These are phyloP conservation scores for Zele albiditarsus DNA, from an alignment of 2,888 invertebrate species.

Conservation along the genomic window DNA sequence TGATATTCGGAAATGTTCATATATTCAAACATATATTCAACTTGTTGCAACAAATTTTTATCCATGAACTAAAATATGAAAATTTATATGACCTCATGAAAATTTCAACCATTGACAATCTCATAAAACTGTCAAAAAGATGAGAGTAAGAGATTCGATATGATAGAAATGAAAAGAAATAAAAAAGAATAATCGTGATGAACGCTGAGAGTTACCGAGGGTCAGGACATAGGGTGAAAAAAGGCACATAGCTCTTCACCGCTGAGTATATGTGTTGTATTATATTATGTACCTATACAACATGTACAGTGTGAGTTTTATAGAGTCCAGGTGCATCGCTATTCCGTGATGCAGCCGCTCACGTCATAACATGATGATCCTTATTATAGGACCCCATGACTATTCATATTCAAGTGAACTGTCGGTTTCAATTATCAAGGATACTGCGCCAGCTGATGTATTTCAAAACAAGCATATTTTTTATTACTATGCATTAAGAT, in stretches of 20 bases:
- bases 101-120: too few relatives aligned
- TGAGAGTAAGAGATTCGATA: neutral
- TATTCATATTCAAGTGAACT: conserved; percentile 48
- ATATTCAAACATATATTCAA: too few relatives aligned
- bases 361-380: conserved; percentile 37
- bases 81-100: too few relatives aligned
- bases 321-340: conserved; percentile 52
- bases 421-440: conserved; percentile 37
- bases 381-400: conserved; percentile 41
- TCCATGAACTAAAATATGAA: too few relatives aligned
- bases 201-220: neutral
- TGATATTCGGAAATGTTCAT: too few relatives aligned
- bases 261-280: neutral
- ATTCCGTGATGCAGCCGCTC: conserved; percentile 47
- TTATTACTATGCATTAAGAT: too few relatives aligned
- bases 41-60: too few relatives aligned
- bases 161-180: conserved; percentile 9
- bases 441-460: conserved; percentile 27
- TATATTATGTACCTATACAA: neutral
- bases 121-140: too few relatives aligned
- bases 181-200: conserved; percentile 14
- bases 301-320: neutral
- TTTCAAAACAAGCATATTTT: neutral
- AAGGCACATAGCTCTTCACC: neutral
- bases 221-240: neutral